Evolutionary conservation across 2,888 invertebrate genomes (phyloP).

Genomic region (Bellardia pandia): DNA sequence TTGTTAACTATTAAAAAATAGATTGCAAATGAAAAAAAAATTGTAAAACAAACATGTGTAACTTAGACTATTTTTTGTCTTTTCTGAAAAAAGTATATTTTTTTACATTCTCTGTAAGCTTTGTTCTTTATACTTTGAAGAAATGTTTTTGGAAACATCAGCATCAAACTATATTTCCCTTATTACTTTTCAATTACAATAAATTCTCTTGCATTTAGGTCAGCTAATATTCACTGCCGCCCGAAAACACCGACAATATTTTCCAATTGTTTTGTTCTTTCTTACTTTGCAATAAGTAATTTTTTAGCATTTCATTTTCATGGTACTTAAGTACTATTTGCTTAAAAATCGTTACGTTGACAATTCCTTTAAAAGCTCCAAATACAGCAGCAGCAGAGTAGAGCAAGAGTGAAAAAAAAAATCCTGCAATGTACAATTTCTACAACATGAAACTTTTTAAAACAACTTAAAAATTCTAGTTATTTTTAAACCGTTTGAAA

Average conservation of each 20-base stretch:
- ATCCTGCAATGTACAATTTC: slow-evolving; percentile 33
- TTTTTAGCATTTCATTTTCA: slow-evolving; percentile 55
- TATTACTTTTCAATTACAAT: too few relatives aligned
- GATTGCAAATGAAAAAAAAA: too few relatives aligned
- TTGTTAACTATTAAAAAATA: too few relatives aligned
- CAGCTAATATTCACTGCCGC: not conserved
- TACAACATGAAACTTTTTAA: slow-evolving; percentile 61
- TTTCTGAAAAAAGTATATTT: too few relatives aligned
- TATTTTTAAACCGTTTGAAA: slow-evolving; percentile 50
- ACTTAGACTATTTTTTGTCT: too few relatives aligned
- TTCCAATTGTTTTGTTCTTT: not conserved
- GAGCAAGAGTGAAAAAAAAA: not conserved
- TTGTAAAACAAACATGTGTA: too few relatives aligned
- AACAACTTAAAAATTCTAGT: slow-evolving; percentile 62
- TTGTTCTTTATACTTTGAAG: too few relatives aligned
- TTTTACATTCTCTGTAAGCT: too few relatives aligned
- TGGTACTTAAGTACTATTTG: slow-evolving; percentile 67
- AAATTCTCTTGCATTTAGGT: not conserved
- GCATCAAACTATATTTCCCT: too few relatives aligned
- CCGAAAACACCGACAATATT: not conserved
- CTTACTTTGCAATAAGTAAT: slow-evolving; percentile 30
- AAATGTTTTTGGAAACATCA: too few relatives aligned
- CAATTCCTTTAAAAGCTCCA: slow-evolving; percentile 52
- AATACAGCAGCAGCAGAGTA: slow-evolving; percentile 9
- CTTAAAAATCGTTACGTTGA: slow-evolving; percentile 66